phyloP scores from a whole-genome alignment of 2,113 vertebrate species.

The Helogale parvula region DNA sequence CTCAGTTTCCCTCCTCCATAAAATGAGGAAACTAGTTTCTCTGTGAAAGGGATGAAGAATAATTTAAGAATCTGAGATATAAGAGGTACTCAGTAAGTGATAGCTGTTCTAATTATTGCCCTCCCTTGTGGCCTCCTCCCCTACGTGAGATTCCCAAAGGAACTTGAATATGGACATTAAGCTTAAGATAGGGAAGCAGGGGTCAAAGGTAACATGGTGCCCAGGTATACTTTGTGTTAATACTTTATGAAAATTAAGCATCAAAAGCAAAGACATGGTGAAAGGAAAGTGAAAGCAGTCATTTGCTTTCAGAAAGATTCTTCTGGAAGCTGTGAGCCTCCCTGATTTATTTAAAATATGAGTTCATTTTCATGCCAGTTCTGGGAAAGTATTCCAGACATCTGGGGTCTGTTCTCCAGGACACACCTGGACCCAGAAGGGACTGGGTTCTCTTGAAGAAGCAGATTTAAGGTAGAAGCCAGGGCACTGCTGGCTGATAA shows the following conservation, averaged over 20 bases:
- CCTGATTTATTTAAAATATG: background rate
- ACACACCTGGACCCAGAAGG: background rate
- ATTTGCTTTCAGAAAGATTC: background rate
- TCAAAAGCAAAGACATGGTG: background rate
- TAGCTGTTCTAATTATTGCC: background rate
- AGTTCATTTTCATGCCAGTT: background rate
- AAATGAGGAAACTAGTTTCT: background rate
- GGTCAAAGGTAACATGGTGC: background rate
- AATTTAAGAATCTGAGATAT: background rate
- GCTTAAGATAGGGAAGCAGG: background rate
- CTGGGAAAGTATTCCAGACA: background rate
- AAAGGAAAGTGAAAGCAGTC: background rate
- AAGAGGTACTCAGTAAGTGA: background rate
- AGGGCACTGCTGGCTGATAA: background rate
- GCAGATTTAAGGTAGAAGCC: background rate
- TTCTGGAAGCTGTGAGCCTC: background rate
- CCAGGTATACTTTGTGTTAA: background rate
- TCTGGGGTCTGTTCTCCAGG: background rate
- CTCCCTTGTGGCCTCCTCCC: background rate
- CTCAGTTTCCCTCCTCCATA: background rate
- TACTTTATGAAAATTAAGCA: background rate
- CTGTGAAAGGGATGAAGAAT: background rate
- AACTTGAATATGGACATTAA: background rate
- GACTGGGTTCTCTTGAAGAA: background rate
- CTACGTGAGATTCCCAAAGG: background rate